Percentiles rank a stretch among this genome's conserved stretches.
Evolutionary conservation across 1,140 invertebrate genomes (phyloP).

Genomic region (Drosophila nigrodunni): DNA sequence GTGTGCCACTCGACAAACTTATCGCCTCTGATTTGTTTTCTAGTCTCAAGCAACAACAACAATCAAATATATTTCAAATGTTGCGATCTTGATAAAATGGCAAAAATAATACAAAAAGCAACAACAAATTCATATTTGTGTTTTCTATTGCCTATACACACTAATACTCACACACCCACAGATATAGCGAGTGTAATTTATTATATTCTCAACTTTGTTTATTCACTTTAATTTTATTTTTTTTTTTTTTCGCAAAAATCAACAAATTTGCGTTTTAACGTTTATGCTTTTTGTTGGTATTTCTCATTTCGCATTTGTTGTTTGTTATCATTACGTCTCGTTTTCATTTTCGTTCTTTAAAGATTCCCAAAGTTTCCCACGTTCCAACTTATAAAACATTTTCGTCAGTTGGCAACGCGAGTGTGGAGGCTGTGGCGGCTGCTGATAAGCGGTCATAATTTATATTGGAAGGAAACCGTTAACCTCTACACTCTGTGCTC

Average conservation of each 20-base stretch:
- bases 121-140: constrained; percentile 59
- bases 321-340: constrained; percentile 35
- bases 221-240: constrained; percentile 17
- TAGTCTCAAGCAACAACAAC: constrained; percentile 45
- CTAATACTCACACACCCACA: background rate
- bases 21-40: constrained; percentile 70
- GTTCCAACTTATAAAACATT: background rate
- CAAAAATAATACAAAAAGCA: constrained; percentile 31
- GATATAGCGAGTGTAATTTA: constrained; percentile 44
- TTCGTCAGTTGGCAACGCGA: constrained; percentile 7
- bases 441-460: constrained; percentile 63
- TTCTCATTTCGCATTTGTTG: constrained; percentile 20
- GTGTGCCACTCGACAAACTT: constrained; percentile 68
- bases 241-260: constrained; percentile 39
- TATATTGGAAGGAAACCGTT: constrained; percentile 28
- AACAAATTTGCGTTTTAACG: constrained; percentile 43
- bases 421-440: constrained; percentile 33
- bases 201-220: constrained; percentile 48
- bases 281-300: constrained; percentile 17
- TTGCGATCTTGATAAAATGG: constrained; percentile 73
- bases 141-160: constrained; percentile 40
- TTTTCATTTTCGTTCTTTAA: background rate
- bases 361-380: constrained; percentile 27
- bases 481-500: constrained; percentile 13
- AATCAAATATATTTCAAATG: constrained; percentile 33